phyloP scores from a whole-genome alignment of 2,888 invertebrate species.

The Galerucella pusilla region DNA sequence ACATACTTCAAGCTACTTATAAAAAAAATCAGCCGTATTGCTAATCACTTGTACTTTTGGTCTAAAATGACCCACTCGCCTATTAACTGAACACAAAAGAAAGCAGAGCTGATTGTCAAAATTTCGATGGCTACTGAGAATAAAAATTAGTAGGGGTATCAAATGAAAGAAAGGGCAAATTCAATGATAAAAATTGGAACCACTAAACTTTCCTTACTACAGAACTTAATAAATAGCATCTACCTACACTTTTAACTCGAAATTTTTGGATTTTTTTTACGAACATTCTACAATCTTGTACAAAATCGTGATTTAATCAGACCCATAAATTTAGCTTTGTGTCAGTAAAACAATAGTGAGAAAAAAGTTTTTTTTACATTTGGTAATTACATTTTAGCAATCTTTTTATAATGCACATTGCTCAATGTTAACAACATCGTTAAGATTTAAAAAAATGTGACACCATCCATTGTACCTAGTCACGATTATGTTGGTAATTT shows the following conservation, averaged over 20 bases:
- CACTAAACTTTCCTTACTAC: too few species aligned
- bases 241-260: not conserved
- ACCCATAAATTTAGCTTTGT: not conserved
- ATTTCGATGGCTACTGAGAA: too few species aligned
- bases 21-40: too few species aligned
- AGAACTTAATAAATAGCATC: too few species aligned
- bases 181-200: too few species aligned
- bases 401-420: constrained; percentile 30
- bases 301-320: not conserved
- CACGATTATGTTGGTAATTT: constrained; percentile 27
- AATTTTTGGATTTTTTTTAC: not conserved
- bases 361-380: constrained; percentile 1
- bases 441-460: constrained; percentile 22
- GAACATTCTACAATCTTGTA: not conserved
- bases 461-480: constrained; percentile 31
- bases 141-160: too few species aligned
- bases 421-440: constrained; percentile 31
- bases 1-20: too few species aligned
- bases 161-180: too few species aligned
- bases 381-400: constrained; percentile 25
- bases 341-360: constrained; percentile 11
- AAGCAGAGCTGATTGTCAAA: too few species aligned
- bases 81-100: too few species aligned
- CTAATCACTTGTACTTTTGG: too few species aligned
- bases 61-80: too few species aligned